These are phyloP conservation scores for Oedothorax gibbosus DNA, from an alignment of 1,140 invertebrate genomes.

Conservation along the genomic window DNA sequence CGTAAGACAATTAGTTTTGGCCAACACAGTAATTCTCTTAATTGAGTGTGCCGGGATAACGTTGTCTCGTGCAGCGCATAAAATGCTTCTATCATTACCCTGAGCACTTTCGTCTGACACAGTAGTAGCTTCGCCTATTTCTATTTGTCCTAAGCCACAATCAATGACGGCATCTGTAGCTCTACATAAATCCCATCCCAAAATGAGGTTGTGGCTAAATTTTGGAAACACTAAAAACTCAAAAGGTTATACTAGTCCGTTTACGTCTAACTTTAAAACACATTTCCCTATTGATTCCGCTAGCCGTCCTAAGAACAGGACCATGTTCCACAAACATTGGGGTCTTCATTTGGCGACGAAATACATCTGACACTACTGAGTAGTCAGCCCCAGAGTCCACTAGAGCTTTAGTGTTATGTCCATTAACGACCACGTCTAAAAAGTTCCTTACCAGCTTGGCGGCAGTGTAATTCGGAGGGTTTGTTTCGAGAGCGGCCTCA, in stretches of 20 bases:
- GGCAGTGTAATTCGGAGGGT: no score
- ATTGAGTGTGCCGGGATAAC: no score
- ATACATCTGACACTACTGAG: neutral
- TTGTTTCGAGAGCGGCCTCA: neutral
- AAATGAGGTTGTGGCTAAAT: neutral
- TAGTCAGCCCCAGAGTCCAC: neutral
- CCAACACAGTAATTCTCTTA: no score
- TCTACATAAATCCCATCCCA: neutral
- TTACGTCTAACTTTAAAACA: neutral
- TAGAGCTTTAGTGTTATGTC: no score
- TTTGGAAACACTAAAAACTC: neutral
- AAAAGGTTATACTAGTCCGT: neutral
- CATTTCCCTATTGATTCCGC: neutral
- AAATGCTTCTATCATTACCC: no score
- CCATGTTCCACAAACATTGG: neutral
- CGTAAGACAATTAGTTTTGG: no score
- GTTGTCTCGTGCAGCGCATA: no score
- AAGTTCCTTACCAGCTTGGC: neutral
- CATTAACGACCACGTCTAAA: no score
- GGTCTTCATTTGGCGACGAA: constrained; percentile 1
- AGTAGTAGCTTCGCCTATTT: no score
- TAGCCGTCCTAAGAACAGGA: neutral
- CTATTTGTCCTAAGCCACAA: neutral
- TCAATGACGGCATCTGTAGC: constrained; percentile 4
- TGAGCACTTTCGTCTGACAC: no score